Evolutionary conservation across 2,888 invertebrate genomes (phyloP), one percentile per base, ranked within the genome.

Genomic region (Himalopsyche japonica): DNA sequence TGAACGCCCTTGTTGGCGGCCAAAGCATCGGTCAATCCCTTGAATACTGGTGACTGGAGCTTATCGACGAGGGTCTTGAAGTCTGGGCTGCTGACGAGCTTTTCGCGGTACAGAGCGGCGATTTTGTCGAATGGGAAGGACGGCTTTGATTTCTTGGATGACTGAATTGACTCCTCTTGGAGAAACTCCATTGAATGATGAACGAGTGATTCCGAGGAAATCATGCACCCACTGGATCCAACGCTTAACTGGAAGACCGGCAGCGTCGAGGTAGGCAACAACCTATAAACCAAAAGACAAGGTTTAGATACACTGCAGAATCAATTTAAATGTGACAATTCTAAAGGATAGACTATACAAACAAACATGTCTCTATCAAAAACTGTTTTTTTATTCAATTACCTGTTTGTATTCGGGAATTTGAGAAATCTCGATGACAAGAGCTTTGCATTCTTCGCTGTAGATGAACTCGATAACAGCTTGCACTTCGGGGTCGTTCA

Each of bases 401-500:
- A 85, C 85, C 3, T 24, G 15, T 48, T 80, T 57, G 37, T 47
- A 85, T 79, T 85, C 82, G 18, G 85, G 82, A 32, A 85, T 77
- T 2, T 77, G 64, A n/a, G 70, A 80, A 15, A 85, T 30, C 48
- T 85, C 79, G 0, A 20, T 18, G 20, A 82, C 80, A 24, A 85
- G 47, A 10, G 12, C 15, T 10, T 76, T 78, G 80, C 80, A 85
- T 1, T 85, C 82, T 3, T 77, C 80, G 27, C 85, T 79, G 82
- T 82, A 82, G 57, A 85, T 32, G 81, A 34, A 85, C 47, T 64
- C 82, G 8, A 85, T 30, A 6, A 79, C 64, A 10, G 57, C 57
- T 37, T 80, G 80, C 1, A 85, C 80, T 76, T 85, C 82, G 18
- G 85, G 85, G n/a, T 85, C 85, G 6, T 81, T 48, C 82, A 82